phyloP scores from a whole-genome alignment of 23 tunicate genomes.

The Ciona savignyi region DNA sequence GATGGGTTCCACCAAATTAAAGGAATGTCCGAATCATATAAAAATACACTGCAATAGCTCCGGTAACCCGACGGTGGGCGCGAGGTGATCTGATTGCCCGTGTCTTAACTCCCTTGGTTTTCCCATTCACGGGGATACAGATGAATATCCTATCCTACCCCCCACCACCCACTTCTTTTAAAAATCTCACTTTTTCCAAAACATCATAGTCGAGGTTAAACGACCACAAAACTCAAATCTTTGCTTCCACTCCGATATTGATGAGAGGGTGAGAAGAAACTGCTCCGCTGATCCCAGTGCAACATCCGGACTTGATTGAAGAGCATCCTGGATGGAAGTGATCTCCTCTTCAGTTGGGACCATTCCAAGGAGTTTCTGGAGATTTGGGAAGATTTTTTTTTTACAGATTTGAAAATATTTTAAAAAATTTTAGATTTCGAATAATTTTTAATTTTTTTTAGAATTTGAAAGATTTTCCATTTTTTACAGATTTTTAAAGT shows the following conservation, averaged over 20 bases:
- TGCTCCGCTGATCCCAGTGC: slow-evolving; percentile 98
- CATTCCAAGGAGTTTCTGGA: slow-evolving; percentile 82
- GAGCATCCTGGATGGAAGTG: slow-evolving; percentile 79
- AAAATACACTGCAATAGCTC: background rate
- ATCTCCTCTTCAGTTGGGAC: slow-evolving; percentile 96
- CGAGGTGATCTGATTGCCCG: too few species aligned
- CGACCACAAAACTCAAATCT: slow-evolving; percentile 86
- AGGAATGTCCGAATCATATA: background rate
- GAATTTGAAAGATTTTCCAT: too few species aligned
- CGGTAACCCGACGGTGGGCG: background rate
- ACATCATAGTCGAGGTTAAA: slow-evolving; percentile 89
- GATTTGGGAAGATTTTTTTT: too few species aligned
- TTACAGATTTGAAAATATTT: too few species aligned
- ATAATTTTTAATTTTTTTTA: too few species aligned
- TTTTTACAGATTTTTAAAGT: too few species aligned
- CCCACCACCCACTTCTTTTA: too few species aligned
- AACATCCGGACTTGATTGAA: slow-evolving; percentile 80
- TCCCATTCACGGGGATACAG: background rate
- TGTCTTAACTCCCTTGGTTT: too few species aligned
- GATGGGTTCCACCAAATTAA: too few species aligned
- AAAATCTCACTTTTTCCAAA: slow-evolving; percentile 66
- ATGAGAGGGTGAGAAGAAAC: slow-evolving; percentile 79
- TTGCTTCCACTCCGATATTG: slow-evolving; percentile 82
- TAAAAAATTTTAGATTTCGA: too few species aligned
- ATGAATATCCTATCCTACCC: too few species aligned